Base-by-base conservation (phyloP, 2,888 invertebrate species). In the Altica lythri region DNA sequence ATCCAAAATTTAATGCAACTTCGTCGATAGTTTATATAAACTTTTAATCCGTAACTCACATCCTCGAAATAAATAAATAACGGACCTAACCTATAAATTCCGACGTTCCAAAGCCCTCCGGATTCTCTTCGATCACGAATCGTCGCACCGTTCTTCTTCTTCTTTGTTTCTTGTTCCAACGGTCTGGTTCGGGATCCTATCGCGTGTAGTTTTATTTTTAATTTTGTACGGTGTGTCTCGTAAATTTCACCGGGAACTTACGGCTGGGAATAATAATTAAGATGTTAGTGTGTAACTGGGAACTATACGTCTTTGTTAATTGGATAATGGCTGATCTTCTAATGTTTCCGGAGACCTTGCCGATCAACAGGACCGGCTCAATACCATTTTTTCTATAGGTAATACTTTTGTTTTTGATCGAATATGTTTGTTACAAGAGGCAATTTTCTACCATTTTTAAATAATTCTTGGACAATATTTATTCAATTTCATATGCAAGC, bases 281-380 rank as follows among this genome's bases (percentile, higher is more conserved):
- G 56, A 54, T 51, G 48, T 52, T 56, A 53, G 54, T 54, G 48
- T 48, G 55, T 51, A 59, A 51, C 46, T 49, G 55, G 55, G 55
- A 59, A 51, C 55, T 34, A 59, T 59, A 53, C 53, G 53, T 62
- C 62, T 62, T 60, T 59, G 62, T 62, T 62, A 62, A 62, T 62
- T 62, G 60, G 59, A 60, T 60, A 59, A 60, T 59, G 60, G 59
- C 60, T 59, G 57, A 60, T 59, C 55, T 55, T 62, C 54, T 54
- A 57, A 62, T 59, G 60, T 59, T 62, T 60, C 62, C 60, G 59
- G 55, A 42, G 59, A 57, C 57, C 57, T 50, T 55, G 46, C 13
- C 37, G 9, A 17, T 53, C n/a, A n/a, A 59, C 32, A 19, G 52
- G 52, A 44, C 53, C 38, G 2, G n/a, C n/a, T n/a, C n/a, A n/a